Evolutionary conservation across 2,888 invertebrate genomes (phyloP), one percentile per base, ranked within the genome.

Genomic region (Enchytraeus crypticus): DNA sequence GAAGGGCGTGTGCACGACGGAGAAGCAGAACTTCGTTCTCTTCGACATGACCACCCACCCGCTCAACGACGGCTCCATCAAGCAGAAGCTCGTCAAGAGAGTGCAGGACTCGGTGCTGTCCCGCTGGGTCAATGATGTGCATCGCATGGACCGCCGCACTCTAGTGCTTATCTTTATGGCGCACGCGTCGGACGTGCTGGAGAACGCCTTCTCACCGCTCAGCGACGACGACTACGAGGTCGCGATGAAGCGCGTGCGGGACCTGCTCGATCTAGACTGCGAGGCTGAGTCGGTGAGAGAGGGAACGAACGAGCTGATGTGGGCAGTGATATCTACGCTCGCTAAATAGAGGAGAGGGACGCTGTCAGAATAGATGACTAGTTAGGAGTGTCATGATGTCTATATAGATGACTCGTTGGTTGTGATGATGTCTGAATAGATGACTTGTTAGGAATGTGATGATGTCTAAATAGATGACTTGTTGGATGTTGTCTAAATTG

Each of bases 11-110:
- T 85, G 97, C 70, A 96, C 97, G 64, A 98, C 97, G 63, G 97
- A 98, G 81, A 98, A 97, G 83, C 97, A 98, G 82, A 98, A 99
- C 81, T 99, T 99, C 82, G 84, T 99, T 73, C 84, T 99, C 61
- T 99, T 99, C 80, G 98, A 99, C 82, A 99, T 99, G 96, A 99
- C 98, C 59, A 98, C 98, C 72, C 98, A 99, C 84, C 98, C 98
- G 46, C 84, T 99, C 65, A 92, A 90, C 67, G 96, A 98, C 80
- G 90, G 91, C 81, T 85, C 88, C 70, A 88, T 92, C 59, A 99
- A 99, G 84, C 89, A 89, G 74, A 88, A 93, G 73, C 85, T 99
- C 75, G 92, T 99, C 64, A 96, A 95, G 84, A 76, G 71, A 62
- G 93, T 98, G 60, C 97, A 99, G 83, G 97, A 98, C 81, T 89